phyloP scores from a whole-genome alignment of 2,888 invertebrate species.

The Idaea biselata region DNA sequence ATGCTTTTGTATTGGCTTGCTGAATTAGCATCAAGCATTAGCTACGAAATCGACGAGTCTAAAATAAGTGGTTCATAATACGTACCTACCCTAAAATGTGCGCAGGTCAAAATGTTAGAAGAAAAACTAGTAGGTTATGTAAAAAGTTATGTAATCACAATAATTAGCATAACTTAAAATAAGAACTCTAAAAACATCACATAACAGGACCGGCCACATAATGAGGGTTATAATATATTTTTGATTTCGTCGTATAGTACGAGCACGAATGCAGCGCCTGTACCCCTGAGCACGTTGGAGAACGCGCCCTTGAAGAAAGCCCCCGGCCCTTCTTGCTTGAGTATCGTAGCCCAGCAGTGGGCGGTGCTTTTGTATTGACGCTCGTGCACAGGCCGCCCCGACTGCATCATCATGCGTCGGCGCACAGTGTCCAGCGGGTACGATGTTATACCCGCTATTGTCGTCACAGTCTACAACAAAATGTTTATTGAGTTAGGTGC shows the following conservation, averaged over 20 bases:
- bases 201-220: background rate
- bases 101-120: background rate
- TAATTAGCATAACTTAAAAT: background rate
- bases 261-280: slow-evolving; percentile 95
- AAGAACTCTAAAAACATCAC: background rate
- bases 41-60: too few relatives aligned
- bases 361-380: slow-evolving; percentile 93
- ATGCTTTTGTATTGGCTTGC: too few relatives aligned
- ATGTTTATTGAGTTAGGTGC: background rate
- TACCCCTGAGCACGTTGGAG: slow-evolving; percentile 95
- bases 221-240: slow-evolving; percentile 72
- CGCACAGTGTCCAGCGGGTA: slow-evolving; percentile 97
- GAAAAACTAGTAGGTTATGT: background rate
- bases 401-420: slow-evolving; percentile 99
- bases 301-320: slow-evolving; percentile 98
- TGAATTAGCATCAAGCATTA: too few relatives aligned
- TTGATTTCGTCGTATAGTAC: slow-evolving; percentile 94
- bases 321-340: slow-evolving; percentile 87
- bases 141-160: background rate
- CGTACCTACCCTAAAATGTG: background rate
- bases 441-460: slow-evolving; percentile 93
- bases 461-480: slow-evolving; percentile 74
- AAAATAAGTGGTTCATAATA: too few relatives aligned
- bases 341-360: slow-evolving; percentile 93
- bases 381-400: slow-evolving; percentile 88